Evolutionary conservation across 1,140 invertebrate species (phyloP).

Genomic region (Drosophila malerkotliana): DNA sequence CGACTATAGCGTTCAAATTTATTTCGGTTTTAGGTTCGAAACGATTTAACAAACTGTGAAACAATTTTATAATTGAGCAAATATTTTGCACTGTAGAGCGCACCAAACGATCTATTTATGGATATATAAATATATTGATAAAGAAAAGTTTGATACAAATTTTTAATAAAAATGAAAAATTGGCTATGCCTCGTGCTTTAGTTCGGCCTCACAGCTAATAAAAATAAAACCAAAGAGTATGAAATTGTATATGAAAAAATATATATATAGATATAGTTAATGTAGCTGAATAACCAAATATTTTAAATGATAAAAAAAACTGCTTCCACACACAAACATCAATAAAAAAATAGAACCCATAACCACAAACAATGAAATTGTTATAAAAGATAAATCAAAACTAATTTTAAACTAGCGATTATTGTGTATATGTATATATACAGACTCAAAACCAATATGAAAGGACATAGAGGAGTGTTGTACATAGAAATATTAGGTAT

Average conservation of each 20-base stretch:
- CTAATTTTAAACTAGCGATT: conserved; percentile 44
- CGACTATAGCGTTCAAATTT: conserved; percentile 31
- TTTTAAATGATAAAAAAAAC: conserved; percentile 33
- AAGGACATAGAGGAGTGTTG: conserved; percentile 27
- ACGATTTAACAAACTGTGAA: conserved; percentile 63
- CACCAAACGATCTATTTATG: conserved; percentile 50
- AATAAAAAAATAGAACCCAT: conserved; percentile 23
- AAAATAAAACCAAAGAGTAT: conserved; percentile 6
- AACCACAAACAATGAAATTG: conserved; percentile 61
- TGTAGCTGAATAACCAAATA: conserved; percentile 39
- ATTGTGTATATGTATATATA: conserved; percentile 46
- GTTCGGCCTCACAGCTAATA: conserved; percentile 56
- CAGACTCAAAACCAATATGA: conserved; percentile 17
- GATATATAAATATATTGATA: conserved; percentile 34
- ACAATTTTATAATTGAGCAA: conserved; percentile 75
- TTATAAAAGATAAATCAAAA: conserved; percentile 61
- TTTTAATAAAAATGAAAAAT: conserved; percentile 46
- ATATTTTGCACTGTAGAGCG: conserved; percentile 79
- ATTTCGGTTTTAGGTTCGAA: conserved; percentile 21
- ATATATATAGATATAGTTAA: conserved; percentile 27
- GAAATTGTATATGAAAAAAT: conserved; percentile 20
- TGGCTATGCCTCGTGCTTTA: conserved; percentile 55
- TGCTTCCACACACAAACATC: conserved; percentile 61
- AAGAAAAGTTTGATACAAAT: conserved; percentile 63
- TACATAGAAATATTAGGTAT: conserved; percentile 52